phyloP scores from a whole-genome alignment of 2,113 vertebrate species.

The Polypterus senegalus region DNA sequence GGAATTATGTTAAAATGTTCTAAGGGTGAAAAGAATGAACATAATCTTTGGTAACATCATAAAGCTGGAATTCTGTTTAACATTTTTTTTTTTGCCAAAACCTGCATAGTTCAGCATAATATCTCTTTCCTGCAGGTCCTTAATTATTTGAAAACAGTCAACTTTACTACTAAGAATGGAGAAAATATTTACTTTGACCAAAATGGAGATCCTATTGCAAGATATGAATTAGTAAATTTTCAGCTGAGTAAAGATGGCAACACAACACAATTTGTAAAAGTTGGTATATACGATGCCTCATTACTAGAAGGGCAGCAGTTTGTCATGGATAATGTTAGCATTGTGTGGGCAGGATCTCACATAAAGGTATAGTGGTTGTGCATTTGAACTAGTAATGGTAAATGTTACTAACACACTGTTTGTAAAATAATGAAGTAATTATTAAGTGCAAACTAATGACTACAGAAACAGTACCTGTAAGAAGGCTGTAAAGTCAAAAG shows the following conservation, averaged over 20 bases:
- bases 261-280: not conserved
- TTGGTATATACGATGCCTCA: slow-evolving; percentile 3
- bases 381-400: too few species aligned
- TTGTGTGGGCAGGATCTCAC: slow-evolving; percentile 3
- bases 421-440: too few species aligned
- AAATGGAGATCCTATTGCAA: not conserved
- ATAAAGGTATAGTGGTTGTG: not conserved
- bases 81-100: too few species aligned
- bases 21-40: too few species aligned
- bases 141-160: slow-evolving; percentile 7
- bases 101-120: not conserved
- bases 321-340: not conserved
- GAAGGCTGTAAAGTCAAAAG: too few species aligned
- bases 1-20: too few species aligned
- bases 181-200: not conserved
- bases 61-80: too few species aligned
- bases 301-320: not conserved
- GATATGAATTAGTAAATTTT: not conserved
- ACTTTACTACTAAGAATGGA: slow-evolving; percentile 4
- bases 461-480: too few species aligned
- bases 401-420: too few species aligned
- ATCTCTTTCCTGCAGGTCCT: not conserved
- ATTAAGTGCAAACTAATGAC: too few species aligned
- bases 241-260: not conserved
- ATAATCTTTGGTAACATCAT: too few species aligned